These are phyloP conservation scores for Limanda limanda DNA, from an alignment of 2,113 vertebrate species.

Conservation along the genomic window DNA sequence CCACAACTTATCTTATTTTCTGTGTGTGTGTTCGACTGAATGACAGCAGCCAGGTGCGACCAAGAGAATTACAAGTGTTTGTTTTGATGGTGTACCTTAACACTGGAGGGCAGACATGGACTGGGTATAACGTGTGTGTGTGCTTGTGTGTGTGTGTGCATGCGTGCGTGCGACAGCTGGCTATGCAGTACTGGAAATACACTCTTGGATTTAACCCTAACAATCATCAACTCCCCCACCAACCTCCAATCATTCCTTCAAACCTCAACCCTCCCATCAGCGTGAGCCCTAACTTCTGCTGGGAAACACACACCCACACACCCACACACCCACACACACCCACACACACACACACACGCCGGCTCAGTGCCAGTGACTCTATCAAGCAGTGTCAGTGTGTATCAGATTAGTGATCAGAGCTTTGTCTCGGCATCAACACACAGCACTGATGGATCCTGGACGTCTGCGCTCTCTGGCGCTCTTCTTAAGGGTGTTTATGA, in stretches of 20 bases:
- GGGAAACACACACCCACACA: conserved; percentile 50
- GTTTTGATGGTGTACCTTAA: conserved; percentile 33
- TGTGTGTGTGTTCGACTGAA: conserved; percentile 19
- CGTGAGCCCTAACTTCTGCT: conserved; percentile 30
- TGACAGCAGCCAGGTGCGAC: conserved; percentile 52
- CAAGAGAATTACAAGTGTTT: conserved; percentile 20
- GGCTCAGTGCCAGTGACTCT: conserved; percentile 27
- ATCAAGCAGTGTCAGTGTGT: conserved; percentile 21
- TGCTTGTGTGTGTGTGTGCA: conserved; percentile 12
- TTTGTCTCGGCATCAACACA: conserved; percentile 34
- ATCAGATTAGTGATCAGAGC: conserved; percentile 33
- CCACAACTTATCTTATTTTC: conserved; percentile 1
- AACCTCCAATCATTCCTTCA: conserved; percentile 42
- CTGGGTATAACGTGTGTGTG: conserved; percentile 23
- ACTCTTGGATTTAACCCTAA: conserved; percentile 63
- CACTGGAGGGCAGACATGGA: conserved; percentile 44
- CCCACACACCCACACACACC: conserved; percentile 5
- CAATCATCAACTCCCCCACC: conserved; percentile 56
- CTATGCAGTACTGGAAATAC: conserved; percentile 75
- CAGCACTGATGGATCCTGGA: conserved; percentile 64
- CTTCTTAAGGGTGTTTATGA: conserved; percentile 52
- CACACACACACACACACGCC: conserved; percentile 27
- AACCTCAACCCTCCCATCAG: conserved; percentile 35
- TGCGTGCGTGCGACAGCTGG: conserved; percentile 71
- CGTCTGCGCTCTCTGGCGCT: conserved; percentile 18